These are phyloP conservation scores for Catharus bicknelli DNA, from an alignment of 2,113 vertebrate genomes.

Conservation along the genomic window DNA sequence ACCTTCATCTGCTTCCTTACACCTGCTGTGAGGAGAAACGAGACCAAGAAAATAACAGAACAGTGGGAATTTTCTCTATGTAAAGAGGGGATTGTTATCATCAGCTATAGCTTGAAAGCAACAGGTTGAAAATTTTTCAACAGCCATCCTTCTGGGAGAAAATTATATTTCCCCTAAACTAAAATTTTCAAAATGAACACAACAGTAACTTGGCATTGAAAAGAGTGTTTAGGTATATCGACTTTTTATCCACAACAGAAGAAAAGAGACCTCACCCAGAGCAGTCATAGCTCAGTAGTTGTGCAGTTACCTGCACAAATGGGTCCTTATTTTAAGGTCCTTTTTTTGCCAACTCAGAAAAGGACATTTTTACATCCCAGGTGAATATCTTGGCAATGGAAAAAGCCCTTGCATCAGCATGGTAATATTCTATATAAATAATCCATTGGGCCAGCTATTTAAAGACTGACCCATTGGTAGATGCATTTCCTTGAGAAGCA, in stretches of 20 bases:
- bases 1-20: background rate
- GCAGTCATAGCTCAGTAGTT: background rate
- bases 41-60: background rate
- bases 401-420: background rate
- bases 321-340: background rate
- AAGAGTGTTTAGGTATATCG: background rate
- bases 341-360: background rate
- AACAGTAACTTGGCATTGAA: background rate
- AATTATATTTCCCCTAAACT: background rate
- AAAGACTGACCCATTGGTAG: background rate
- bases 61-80: fast-evolving
- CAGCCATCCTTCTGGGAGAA: background rate
- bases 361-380: background rate
- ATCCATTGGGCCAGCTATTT: background rate
- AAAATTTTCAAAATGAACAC: background rate
- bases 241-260: background rate
- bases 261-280: background rate
- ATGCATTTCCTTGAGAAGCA: background rate
- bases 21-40: background rate
- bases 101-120: background rate
- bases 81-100: background rate
- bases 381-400: background rate
- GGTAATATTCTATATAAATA: background rate
- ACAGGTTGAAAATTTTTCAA: background rate
- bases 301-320: background rate